phyloP scores from a whole-genome alignment of 92 coral and sea anemone genomes.

The Epizoanthus scotinus region DNA sequence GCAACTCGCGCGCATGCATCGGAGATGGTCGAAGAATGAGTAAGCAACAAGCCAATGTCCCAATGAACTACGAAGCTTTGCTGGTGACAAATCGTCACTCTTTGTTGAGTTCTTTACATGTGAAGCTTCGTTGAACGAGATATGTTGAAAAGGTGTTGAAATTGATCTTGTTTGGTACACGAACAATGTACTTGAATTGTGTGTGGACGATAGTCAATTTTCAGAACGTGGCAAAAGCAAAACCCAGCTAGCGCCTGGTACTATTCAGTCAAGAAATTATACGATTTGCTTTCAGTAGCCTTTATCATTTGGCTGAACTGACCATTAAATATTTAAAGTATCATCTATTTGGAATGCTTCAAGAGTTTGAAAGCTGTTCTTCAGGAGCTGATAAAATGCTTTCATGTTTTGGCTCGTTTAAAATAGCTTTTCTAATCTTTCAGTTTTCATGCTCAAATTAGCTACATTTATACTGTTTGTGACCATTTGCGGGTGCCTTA shows the following conservation, averaged over 20 bases:
- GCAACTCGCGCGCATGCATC: neutral
- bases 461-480: no score
- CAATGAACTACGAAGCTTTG: neutral
- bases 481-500: no score
- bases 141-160: neutral
- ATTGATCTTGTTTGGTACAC: neutral
- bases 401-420: conserved; percentile 42
- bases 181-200: neutral
- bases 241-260: neutral
- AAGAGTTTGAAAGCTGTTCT: conserved; percentile 8
- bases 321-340: conserved; percentile 35
- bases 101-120: conserved; percentile 22
- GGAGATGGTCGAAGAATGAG: neutral
- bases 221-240: neutral
- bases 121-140: neutral
- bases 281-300: conserved; percentile 1
- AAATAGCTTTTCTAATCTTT: no score
- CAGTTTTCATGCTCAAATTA: no score
- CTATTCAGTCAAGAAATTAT: neutral
- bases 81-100: conserved; percentile 10
- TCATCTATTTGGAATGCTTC: conserved; percentile 36
- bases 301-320: conserved; percentile 10
- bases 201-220: neutral
- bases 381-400: neutral
- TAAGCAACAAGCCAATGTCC: conserved; percentile 11